Evolutionary conservation across 1,140 invertebrate genomes (phyloP), one percentile per base, ranked within the genome.

Genomic region (Trichonephila inaurata): DNA sequence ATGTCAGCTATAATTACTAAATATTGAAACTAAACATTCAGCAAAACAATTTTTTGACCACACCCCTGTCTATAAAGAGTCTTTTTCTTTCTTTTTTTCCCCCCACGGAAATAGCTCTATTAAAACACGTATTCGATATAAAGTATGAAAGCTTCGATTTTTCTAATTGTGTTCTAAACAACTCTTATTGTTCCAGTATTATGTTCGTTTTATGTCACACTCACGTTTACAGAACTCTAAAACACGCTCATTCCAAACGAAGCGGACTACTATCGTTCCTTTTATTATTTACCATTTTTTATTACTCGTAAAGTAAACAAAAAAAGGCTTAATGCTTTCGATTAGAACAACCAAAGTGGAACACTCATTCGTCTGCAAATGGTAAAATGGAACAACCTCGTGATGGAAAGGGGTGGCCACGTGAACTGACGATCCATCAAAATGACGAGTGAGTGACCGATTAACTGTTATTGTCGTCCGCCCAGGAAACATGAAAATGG

Each of bases 401-500:
- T 24, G n/a, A 21, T 69, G 69, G 14, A 33, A 33, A 77, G 28
- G 69, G 28, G 69, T 77, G 10, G 44, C 51, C 82, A 85, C 82
- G 82, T 85, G 82, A 85, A 24, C n/a, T 85, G 44, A 18, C 82
- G 82, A 85, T 85, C 82, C 82, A 85, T 85, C 82, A 85, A 85
- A 85, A 60, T 21, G 82, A 19, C 82, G 40, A 85, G 82, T 60
- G 82, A 85, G 82, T 85, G 82, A 85, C 82, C 82, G 82, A 85
- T 85, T 85, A 85, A 85, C 82, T 85, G 82, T 44, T 85, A 51
- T 85, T 85, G 82, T 85, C 82, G 44, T n/a, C 44, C 82, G 82
- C 82, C 82, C 51, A 33, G 82, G 51, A 85, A 85, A 85, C 82
- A 85, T 85, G 82, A 85, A 85, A 85, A 85, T 85, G 82, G 82